Conservation (phyloP, 2,113 vertebrate species). For the Podocnemis expansa region DNA sequence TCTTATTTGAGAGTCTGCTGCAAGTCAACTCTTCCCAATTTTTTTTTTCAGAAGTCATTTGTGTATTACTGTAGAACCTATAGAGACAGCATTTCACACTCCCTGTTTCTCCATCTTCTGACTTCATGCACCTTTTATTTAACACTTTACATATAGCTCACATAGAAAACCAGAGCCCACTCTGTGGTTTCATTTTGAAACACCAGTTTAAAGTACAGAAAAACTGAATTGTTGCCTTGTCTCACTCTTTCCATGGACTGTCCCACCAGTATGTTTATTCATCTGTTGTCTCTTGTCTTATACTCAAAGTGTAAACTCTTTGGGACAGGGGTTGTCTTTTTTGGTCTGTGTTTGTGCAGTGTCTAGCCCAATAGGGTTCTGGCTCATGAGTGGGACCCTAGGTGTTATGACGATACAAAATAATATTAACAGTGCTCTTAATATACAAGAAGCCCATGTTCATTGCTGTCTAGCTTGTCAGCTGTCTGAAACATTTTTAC, state of each 20-base stretch:
- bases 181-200: background rate
- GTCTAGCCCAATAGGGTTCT: background rate
- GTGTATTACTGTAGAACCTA: background rate
- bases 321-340: background rate
- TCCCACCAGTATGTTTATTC: background rate
- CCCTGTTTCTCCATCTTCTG: rapidly evolving
- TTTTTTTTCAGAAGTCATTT: background rate
- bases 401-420: background rate
- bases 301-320: background rate
- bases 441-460: background rate
- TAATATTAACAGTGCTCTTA: rapidly evolving
- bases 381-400: background rate
- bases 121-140: background rate
- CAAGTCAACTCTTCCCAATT: background rate
- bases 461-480: background rate
- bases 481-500: background rate
- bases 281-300: background rate
- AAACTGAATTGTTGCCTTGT: background rate
- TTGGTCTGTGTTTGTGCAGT: background rate
- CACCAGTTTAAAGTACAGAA: background rate
- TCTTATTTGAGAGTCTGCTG: background rate
- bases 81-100: background rate
- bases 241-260: background rate
- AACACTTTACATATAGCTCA: background rate
- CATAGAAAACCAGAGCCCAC: background rate